A percentile compares a stretch with the other conserved stretches of the same genome.
Conservation (phyloP, 2,113 vertebrate species). For the Apodemus sylvaticus region DNA sequence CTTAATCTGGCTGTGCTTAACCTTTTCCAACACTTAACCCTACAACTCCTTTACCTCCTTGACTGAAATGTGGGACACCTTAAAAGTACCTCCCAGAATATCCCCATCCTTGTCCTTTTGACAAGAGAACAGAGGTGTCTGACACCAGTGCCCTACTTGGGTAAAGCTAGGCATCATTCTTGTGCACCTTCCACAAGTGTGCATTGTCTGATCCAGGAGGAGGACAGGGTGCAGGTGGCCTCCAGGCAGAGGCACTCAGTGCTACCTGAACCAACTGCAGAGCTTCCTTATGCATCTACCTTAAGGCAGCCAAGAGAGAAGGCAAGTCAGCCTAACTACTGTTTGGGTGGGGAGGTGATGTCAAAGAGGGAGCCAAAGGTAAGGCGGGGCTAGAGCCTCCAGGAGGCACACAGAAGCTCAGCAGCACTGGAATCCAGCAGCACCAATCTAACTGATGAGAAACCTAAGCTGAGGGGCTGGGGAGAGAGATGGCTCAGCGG, state of each 20-base stretch:
- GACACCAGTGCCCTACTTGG: neutral
- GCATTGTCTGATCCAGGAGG: slow-evolving; percentile 74
- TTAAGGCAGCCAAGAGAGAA: slow-evolving; percentile 82
- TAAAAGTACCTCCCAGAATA: neutral
- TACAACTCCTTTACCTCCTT: neutral
- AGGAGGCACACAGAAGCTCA: neutral
- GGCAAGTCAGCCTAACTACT: neutral
- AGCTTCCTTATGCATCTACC: slow-evolving; percentile 90
- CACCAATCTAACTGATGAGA: neutral
- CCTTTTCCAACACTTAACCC: neutral
- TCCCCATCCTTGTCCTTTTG: neutral
- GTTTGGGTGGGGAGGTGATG: neutral
- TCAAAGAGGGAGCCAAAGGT: neutral
- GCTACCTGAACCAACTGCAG: slow-evolving; percentile 89
- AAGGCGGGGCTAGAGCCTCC: neutral
- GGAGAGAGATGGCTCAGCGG: no score
- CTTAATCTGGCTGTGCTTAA: neutral
- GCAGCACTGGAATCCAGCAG: neutral
- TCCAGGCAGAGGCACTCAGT: slow-evolving; percentile 88
- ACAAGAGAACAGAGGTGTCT: neutral
- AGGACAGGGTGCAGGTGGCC: slow-evolving; percentile 86
- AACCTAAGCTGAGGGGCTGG: no score
- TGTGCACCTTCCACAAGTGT: no score
- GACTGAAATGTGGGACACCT: neutral
- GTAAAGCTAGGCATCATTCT: neutral